Percentiles rank a stretch among this genome's conserved stretches.
Evolutionary conservation across 2,113 vertebrate genomes (phyloP).

Genomic region (Hylia prasina): DNA sequence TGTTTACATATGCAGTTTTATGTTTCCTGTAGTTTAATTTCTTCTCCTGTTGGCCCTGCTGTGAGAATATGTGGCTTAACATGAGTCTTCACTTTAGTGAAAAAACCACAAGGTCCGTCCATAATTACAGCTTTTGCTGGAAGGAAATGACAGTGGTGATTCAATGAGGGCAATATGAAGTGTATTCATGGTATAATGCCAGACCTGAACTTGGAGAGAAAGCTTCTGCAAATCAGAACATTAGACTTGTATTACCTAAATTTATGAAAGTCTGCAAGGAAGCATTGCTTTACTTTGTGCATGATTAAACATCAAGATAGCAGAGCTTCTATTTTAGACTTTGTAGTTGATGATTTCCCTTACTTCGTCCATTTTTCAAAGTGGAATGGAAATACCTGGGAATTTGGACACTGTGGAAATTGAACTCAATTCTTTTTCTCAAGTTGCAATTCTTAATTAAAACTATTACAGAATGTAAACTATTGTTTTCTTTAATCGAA

Average conservation of each 20-base stretch:
- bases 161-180: background rate
- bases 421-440: background rate
- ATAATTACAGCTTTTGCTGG: background rate
- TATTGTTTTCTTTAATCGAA: background rate
- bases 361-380: background rate
- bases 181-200: background rate
- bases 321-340: background rate
- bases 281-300: background rate
- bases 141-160: background rate
- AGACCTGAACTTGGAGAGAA: background rate
- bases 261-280: background rate
- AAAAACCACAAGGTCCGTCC: background rate
- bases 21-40: background rate
- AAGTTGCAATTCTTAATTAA: background rate
- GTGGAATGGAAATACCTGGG: background rate
- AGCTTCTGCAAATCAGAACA: background rate
- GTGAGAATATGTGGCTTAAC: background rate
- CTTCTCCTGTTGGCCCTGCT: background rate
- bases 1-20: background rate
- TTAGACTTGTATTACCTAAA: background rate
- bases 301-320: accelerated
- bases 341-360: background rate
- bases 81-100: background rate
- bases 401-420: background rate
- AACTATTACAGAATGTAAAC: background rate